Percentiles rank a stretch among this genome's conserved stretches.
phyloP scores from a whole-genome alignment of 2,888 invertebrate genomes.

The Xanthorhoe designata region DNA sequence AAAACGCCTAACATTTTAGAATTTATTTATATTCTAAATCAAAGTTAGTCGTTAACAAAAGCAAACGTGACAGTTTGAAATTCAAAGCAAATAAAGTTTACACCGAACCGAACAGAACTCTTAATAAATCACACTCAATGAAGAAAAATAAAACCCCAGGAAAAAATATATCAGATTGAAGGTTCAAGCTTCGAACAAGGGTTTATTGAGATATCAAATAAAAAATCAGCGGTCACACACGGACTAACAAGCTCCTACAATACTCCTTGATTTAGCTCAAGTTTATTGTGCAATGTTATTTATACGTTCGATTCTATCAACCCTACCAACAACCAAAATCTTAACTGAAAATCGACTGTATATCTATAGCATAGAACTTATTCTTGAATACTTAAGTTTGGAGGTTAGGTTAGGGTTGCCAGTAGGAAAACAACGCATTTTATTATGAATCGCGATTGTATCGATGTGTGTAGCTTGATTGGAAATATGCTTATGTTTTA shows the following conservation, averaged over 20 bases:
- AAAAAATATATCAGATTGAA: conserved; percentile 65
- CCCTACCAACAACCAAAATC: conserved; percentile 35
- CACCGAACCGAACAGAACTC: conserved; percentile 67
- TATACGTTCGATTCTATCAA: conserved; percentile 68
- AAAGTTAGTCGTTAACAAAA: conserved; percentile 31
- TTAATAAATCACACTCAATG: conserved; percentile 73
- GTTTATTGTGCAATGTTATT: conserved; percentile 83
- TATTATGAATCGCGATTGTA: conserved; percentile 76
- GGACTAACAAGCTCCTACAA: conserved; percentile 80
- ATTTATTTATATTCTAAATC: not conserved
- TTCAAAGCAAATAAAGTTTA: conserved; percentile 66
- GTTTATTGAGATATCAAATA: conserved; percentile 85
- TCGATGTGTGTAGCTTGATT: conserved; percentile 76
- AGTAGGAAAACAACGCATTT: conserved; percentile 74
- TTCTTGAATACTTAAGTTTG: conserved; percentile 13
- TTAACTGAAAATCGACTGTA: conserved; percentile 39
- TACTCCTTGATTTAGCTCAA: conserved; percentile 82
- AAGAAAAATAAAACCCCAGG: conserved; percentile 55
- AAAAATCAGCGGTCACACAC: conserved; percentile 82
- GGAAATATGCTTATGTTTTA: conserved; percentile 79
- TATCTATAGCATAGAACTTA: fast-evolving
- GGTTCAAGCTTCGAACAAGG: conserved; percentile 64
- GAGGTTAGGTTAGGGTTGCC: conserved; percentile 39
- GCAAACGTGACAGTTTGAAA: conserved; percentile 52
- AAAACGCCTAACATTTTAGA: too few relatives aligned